These are phyloP conservation scores for Sceloporus tristichus DNA, from an alignment of 2,113 vertebrate genomes.

Conservation along the genomic window DNA sequence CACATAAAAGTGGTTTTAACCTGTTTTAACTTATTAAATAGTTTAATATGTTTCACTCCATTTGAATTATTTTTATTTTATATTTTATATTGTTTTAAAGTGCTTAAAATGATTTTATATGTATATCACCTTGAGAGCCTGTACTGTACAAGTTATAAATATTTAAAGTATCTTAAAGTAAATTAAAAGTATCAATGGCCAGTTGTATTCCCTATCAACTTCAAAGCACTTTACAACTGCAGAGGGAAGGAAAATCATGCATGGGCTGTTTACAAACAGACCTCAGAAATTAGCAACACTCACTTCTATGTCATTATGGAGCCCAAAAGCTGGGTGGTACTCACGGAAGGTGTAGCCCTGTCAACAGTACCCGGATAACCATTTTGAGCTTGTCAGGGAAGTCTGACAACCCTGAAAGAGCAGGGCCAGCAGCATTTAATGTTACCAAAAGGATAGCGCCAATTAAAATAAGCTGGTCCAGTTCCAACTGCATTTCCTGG, in stretches of 20 bases:
- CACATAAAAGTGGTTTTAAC: too few relatives aligned
- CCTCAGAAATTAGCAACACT: fast-evolving
- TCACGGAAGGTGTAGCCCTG: slow-evolving; percentile 87
- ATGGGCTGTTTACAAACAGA: neutral
- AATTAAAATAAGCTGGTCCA: slow-evolving; percentile 81
- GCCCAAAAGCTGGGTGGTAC: slow-evolving; percentile 51
- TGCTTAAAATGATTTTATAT: too few relatives aligned
- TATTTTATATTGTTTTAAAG: too few relatives aligned
- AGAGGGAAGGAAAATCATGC: neutral
- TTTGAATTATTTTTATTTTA: too few relatives aligned
- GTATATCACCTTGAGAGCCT: too few relatives aligned
- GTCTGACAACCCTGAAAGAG: slow-evolving; percentile 81
- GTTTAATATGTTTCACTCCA: too few relatives aligned
- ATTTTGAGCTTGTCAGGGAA: slow-evolving; percentile 88
- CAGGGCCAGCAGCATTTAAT: slow-evolving; percentile 85
- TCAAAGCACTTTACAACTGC: neutral
- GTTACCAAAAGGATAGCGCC: slow-evolving; percentile 89
- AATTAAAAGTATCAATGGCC: neutral
- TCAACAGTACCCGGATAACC: slow-evolving; percentile 83
- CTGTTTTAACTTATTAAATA: too few relatives aligned
- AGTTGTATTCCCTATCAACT: neutral
- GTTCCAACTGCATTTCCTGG: slow-evolving; percentile 89
- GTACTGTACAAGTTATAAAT: too few relatives aligned
- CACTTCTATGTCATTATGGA: neutral
- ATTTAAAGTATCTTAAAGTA: too few relatives aligned